Base-by-base conservation (phyloP, 1,140 invertebrate genomes). In the Drosophila kepulauana region DNA sequence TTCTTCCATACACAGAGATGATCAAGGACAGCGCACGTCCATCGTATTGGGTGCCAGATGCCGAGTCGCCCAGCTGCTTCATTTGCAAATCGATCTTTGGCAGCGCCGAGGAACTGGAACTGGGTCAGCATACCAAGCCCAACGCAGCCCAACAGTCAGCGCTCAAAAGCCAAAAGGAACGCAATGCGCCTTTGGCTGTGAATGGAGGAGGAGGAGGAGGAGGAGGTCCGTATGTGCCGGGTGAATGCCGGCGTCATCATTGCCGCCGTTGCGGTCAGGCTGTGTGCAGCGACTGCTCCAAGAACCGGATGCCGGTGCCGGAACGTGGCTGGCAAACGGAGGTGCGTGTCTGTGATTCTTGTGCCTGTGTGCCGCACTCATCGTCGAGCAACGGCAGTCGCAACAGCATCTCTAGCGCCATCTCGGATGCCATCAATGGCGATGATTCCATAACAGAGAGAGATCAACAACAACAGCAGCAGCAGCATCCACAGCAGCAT, bases 1-100 rank as follows among this genome's bases (percentile, higher is more conserved):
- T 11, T 11, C n/a, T 25, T 5, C 6, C 13, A 7, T 76, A 82
- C 80, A 38, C 69, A 96, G 96, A 94, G 5, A 93, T 97, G 15
- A 95, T 97, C 20, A 97, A 97, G 91, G 96, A 97, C 75, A 94
- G 95, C 1, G 96, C 95, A n/a, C 93, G 96, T 46, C 97, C 97
- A 3, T 93, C 94, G 1, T 98, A 98, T 89, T 98, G 97, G 97
- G 94, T 96, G 33, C 96, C 96, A 0, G 97, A 98, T 92, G 94
- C 94, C 1, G 94, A 96, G 79, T 94, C 96, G 11, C 94, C 92
- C 3, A 91, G 93, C 33, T 98, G 97, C 90, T 93, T 91, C 63
- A 94, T 96, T 1, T 98, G 97, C 91, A 87, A 94, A 1, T 81
- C 87, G 10, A 80, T 92, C 10, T 96, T 96, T 91, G 94, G 93